Conservation (phyloP, 2,888 invertebrate genomes). For the Patella caerulea region DNA sequence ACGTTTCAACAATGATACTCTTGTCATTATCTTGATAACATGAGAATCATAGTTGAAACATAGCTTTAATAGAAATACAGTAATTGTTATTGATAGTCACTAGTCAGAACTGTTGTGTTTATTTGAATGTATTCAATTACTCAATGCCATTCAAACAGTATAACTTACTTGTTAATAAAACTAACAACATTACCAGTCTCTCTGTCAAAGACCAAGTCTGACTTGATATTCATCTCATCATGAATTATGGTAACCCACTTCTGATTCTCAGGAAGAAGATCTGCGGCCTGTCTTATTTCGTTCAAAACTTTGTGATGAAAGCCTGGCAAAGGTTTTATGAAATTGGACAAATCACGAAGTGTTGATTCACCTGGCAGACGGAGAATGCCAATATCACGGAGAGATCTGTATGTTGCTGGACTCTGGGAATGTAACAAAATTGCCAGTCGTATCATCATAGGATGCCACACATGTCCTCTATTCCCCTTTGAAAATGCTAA, state of each 20-base stretch:
- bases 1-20: no score
- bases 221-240: not conserved
- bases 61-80: no score
- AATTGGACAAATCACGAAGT: not conserved
- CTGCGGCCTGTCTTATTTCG: not conserved
- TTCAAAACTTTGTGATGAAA: not conserved
- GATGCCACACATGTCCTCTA: not conserved
- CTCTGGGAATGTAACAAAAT: not conserved
- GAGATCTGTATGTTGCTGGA: not conserved
- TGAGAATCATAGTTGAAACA: no score
- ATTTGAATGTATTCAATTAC: no score
- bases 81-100: no score
- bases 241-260: not conserved
- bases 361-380: not conserved
- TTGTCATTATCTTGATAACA: no score
- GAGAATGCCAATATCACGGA: not conserved
- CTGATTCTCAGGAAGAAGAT: not conserved
- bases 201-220: not conserved
- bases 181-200: no score
- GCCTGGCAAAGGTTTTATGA: not conserved
- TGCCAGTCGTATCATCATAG: not conserved
- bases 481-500: not conserved
- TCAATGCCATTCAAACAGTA: no score
- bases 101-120: no score
- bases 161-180: no score